phyloP scores from a whole-genome alignment of 64 coral and sea anemone species.

The Porites lutea region DNA sequence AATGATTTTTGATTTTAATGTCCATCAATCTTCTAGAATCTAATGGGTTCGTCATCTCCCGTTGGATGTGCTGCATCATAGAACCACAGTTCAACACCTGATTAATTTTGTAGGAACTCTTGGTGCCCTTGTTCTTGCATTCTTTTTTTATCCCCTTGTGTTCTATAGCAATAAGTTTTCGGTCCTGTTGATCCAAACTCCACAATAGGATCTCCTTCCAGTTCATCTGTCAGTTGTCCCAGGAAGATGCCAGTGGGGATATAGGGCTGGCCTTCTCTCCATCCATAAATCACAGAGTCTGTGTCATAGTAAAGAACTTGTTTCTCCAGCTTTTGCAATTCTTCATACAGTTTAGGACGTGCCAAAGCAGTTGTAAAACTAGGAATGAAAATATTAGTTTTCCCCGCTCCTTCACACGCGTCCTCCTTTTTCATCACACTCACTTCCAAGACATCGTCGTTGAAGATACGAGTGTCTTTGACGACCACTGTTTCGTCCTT shows the following conservation, averaged over 20 bases:
- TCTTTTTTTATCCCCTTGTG: neutral
- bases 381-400: constrained; percentile 48
- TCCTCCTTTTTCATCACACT: too few species aligned
- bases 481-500: too few species aligned
- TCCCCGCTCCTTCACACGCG: too few species aligned
- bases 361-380: constrained; percentile 54
- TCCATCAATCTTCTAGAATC: too few species aligned
- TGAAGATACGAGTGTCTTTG: too few species aligned
- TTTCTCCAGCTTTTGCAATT: constrained; percentile 8
- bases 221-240: constrained; percentile 12
- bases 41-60: too few species aligned
- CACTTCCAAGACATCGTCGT: too few species aligned
- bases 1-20: too few species aligned
- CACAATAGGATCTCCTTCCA: neutral
- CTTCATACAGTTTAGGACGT: constrained; percentile 32
- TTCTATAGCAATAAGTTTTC: constrained; percentile 35
- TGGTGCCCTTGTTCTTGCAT: too few species aligned
- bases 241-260: constrained; percentile 26
- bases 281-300: constrained; percentile 16
- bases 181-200: constrained; percentile 8
- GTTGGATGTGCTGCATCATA: too few species aligned
- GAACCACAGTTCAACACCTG: too few species aligned
- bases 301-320: constrained; percentile 37
- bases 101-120: too few species aligned
- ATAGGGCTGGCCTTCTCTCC: neutral